These are phyloP conservation scores for Cheiracanthium punctorium DNA, from an alignment of 2,888 invertebrate genomes.

Conservation along the genomic window DNA sequence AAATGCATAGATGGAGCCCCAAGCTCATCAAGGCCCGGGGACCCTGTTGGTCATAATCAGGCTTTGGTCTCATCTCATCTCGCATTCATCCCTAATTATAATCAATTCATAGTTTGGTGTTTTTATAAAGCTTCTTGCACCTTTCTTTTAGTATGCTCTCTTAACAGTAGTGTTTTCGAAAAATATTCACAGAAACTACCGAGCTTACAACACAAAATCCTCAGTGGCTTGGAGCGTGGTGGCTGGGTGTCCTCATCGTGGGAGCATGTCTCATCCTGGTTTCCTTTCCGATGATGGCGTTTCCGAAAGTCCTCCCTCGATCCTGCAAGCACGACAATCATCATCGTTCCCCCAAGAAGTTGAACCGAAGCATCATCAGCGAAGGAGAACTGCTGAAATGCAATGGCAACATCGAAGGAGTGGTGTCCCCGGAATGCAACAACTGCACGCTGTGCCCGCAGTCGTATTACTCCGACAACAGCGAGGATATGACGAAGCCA, in stretches of 20 bases:
- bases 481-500: slow-evolving; percentile 27
- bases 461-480: neutral
- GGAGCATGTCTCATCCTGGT: slow-evolving; percentile 88
- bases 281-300: slow-evolving; percentile 91
- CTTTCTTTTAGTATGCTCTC: no score
- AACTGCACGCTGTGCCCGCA: slow-evolving; percentile 43
- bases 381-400: neutral
- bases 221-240: slow-evolving; percentile 97
- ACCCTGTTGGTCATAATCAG: no score
- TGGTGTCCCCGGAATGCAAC: neutral
- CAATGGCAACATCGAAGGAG: neutral
- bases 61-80: no score
- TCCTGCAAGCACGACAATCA: slow-evolving; percentile 75
- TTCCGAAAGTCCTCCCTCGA: slow-evolving; percentile 84
- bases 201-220: slow-evolving; percentile 81
- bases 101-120: no score
- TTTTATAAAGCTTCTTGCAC: no score
- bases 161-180: no score
- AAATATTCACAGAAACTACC: slow-evolving; percentile 49
- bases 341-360: slow-evolving; percentile 73
- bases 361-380: neutral
- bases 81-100: no score
- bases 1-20: no score
- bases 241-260: slow-evolving; percentile 90
- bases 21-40: no score